Evolutionary conservation across 2,888 invertebrate genomes (phyloP).

Genomic region (Hipparchia semele): DNA sequence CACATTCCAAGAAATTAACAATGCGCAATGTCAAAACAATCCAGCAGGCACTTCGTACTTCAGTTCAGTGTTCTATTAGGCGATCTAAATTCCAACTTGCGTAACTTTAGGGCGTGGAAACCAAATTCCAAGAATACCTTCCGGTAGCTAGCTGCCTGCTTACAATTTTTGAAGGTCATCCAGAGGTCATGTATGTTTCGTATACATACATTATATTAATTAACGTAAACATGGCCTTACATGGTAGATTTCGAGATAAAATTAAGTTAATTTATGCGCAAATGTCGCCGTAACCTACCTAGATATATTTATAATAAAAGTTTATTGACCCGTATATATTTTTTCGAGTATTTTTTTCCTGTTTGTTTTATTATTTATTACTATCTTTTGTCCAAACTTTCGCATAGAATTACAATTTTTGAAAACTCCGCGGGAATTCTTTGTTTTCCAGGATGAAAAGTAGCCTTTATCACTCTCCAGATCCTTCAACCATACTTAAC

Average conservation of each 20-base stretch:
- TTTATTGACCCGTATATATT: neutral
- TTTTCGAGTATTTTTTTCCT: neutral
- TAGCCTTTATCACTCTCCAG: too few relatives aligned
- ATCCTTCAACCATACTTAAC: too few relatives aligned
- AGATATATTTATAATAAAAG: neutral
- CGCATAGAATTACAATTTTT: too few relatives aligned
- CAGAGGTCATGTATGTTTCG: conserved; percentile 2
- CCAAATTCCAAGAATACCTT: conserved; percentile 17
- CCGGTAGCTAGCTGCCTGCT: neutral
- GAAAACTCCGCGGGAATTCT: too few relatives aligned
- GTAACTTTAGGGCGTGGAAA: conserved; percentile 6
- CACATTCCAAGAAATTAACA: conserved; percentile 19
- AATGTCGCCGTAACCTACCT: neutral
- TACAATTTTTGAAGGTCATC: neutral
- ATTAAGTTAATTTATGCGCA: conserved; percentile 8
- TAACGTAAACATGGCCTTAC: neutral
- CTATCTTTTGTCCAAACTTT: neutral
- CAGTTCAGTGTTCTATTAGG: neutral
- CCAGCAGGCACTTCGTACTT: conserved; percentile 1
- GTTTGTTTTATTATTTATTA: neutral
- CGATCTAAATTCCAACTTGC: conserved; percentile 14
- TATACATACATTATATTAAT: neutral
- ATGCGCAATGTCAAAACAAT: conserved; percentile 21
- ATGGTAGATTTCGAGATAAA: conserved; percentile 11
- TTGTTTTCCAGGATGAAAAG: too few relatives aligned